Evolutionary conservation across 2,113 vertebrate genomes (phyloP), one percentile per base, ranked within the genome.

Genomic region (Actenoides lindsayi): DNA sequence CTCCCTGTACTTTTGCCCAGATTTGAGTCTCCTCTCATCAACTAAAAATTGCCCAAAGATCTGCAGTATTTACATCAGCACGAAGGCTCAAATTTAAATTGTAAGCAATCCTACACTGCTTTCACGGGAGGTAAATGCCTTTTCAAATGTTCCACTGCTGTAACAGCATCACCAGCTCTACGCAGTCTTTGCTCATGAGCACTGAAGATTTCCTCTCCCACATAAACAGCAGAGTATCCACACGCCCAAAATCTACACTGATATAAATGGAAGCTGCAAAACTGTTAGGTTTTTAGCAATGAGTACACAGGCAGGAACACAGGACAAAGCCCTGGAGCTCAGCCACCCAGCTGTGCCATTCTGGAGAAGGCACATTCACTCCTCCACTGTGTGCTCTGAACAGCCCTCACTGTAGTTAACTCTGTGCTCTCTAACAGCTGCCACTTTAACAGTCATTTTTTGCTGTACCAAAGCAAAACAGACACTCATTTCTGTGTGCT

Each of bases 331-430:
- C 10, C 37, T 91, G 76, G 5, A 75, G 89, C 23, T 8, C n/a
- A 62, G 71, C 67, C 83, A 81, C 2, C 63, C 93, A 93, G 89
- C 96, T 83, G 92, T 63, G 84, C 87, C 77, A 71, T 11, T 13
- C 57, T 35, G 73, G 54, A 6, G 6, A 11, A 64, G 57, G 53
- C 37, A 41, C 1, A 24, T 10, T 35, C 73, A 11, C 21, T 59
- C 54, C 24, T 44, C 31, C 39, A n/a, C 3, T 57, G 14, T 0
- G 5, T 0, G 8, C 68, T 51, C 54, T 17, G 20, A 79, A 25
- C 67, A 75, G n/a, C n/a, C 24, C 56, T 3, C n/a, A 28, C 48
- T 56, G 85, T 35, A 51, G 48, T 24, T 25, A 60, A 27, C 77
- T 53, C 78, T 48, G 35, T 27, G 90, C 67, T 31, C 59, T 33